Evolutionary conservation across 1,140 invertebrate genomes (phyloP), one percentile per base, ranked within the genome.

Genomic region (Acyrthosiphon pisum): DNA sequence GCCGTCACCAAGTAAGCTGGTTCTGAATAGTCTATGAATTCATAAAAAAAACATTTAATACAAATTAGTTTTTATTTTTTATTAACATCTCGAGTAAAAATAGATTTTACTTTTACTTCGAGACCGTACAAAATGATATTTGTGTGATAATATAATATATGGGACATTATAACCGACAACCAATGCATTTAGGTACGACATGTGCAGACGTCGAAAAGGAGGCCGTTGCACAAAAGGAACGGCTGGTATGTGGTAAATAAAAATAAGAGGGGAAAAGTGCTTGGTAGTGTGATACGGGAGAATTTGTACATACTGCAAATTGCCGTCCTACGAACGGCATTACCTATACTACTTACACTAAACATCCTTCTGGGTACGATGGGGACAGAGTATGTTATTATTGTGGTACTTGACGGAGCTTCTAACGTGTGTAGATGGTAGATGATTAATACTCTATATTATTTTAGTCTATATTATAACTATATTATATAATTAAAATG

Each of bases 211-310:
- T 96, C 97, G 98, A 95, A 98, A 98, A 96, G 98, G 98, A 96
- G 98, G 98, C 95, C 97, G 98, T 96, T 99, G 98, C 96, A 98
- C 98, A 95, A 98, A 98, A 96, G 98, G 98, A 97, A 99, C 98
- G 96, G 98, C 98, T 96, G 98, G 98, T 99, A 98, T 97, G 95
- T 95, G 83, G 81, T 87, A 68, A 87, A 93, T 93, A 91, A 94
- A 87, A 90, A 88, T 93, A 84, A 93, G 48, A 50, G 48, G 91
- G 91, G 91, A 90, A 93, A 83, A 84, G 60, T 44, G 68, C 76
- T 84, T 60, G n/a, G 53, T 84, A 50, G n/a, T 37, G 91, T 50
- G 68, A 91, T 93, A 76, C 26, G 91, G 91, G 46, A 93, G 48
- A 93, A 93, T 93, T 93, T 93, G 91, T 93, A 93, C 23, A 93